A percentile compares a stretch with the other conserved stretches of the same genome.
Conservation (phyloP, 1,140 invertebrate genomes). For the Drosophila baimaii region DNA sequence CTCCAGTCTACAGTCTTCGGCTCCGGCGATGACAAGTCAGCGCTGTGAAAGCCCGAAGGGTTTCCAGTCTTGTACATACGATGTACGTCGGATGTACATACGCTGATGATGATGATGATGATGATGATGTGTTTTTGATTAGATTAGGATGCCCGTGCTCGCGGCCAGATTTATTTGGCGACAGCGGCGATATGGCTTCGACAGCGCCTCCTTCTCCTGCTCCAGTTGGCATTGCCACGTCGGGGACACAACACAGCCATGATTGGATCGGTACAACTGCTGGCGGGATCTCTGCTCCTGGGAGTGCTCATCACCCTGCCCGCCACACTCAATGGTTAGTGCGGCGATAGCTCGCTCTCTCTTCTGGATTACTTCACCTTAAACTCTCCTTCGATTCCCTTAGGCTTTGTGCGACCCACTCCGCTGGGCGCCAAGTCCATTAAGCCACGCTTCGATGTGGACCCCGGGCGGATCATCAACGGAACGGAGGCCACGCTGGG, state of each 20-base stretch:
- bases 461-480: constrained; percentile 74
- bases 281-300: constrained; percentile 8
- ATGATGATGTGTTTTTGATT: constrained; percentile 33
- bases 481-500: constrained; percentile 64
- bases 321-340: constrained; percentile 5
- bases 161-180: constrained; percentile 43
- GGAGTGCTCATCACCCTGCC: background rate
- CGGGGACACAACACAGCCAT: constrained; percentile 27
- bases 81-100: background rate
- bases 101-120: background rate
- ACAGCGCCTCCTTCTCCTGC: constrained; percentile 1
- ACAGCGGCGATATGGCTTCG: constrained; percentile 9
- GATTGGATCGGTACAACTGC: constrained; percentile 4
- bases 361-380: background rate
- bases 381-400: background rate
- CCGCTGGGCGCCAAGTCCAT: constrained; percentile 1
- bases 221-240: constrained; percentile 46
- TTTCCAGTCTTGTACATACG: constrained; percentile 1
- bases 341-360: background rate
- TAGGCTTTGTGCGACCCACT: constrained; percentile 1
- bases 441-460: constrained; percentile 47
- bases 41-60: constrained; percentile 2
- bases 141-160: constrained; percentile 51
- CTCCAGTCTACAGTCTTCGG: constrained; percentile 3
- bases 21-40: constrained; percentile 20